Percentiles rank a stretch among this genome's conserved stretches.
Conservation (phyloP, 2,797 vertebrate genomes). For the Fundulus diaphanus region DNA sequence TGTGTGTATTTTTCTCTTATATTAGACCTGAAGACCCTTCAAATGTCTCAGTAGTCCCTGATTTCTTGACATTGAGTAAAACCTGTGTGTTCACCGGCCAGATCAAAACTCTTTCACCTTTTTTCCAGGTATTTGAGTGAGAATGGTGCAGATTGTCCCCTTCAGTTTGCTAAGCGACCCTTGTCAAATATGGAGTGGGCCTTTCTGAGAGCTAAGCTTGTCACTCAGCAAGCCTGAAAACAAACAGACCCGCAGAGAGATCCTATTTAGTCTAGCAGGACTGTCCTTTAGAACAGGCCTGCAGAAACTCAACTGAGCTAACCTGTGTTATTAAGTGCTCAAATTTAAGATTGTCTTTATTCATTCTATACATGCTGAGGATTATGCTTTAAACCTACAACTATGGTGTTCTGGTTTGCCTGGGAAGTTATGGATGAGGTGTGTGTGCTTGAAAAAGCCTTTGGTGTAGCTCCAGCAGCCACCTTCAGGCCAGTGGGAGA, state of each 20-base stretch:
- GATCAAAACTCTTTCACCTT: slow-evolving; percentile 36
- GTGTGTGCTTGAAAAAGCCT: background rate
- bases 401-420: background rate
- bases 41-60: slow-evolving; percentile 27
- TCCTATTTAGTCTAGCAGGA: slow-evolving; percentile 4
- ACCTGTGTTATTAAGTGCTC: background rate
- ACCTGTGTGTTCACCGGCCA: slow-evolving; percentile 54
- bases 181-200: slow-evolving; percentile 53
- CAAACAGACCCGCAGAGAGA: slow-evolving; percentile 38
- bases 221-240: slow-evolving; percentile 49
- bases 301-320: background rate
- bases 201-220: slow-evolving; percentile 28
- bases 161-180: slow-evolving; percentile 71
- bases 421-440: background rate
- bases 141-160: slow-evolving; percentile 62
- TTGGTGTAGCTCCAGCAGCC: slow-evolving; percentile 35
- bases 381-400: background rate
- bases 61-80: slow-evolving; percentile 52
- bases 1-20: slow-evolving; percentile 14
- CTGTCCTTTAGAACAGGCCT: slow-evolving; percentile 2
- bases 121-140: slow-evolving; percentile 55
- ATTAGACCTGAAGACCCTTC: slow-evolving; percentile 1
- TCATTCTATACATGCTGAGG: background rate
- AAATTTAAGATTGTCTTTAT: background rate
- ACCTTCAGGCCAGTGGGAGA: slow-evolving; percentile 40